These are phyloP conservation scores for Drosophila subobscura DNA, from an alignment of 1,140 invertebrate species.

Conservation along the genomic window DNA sequence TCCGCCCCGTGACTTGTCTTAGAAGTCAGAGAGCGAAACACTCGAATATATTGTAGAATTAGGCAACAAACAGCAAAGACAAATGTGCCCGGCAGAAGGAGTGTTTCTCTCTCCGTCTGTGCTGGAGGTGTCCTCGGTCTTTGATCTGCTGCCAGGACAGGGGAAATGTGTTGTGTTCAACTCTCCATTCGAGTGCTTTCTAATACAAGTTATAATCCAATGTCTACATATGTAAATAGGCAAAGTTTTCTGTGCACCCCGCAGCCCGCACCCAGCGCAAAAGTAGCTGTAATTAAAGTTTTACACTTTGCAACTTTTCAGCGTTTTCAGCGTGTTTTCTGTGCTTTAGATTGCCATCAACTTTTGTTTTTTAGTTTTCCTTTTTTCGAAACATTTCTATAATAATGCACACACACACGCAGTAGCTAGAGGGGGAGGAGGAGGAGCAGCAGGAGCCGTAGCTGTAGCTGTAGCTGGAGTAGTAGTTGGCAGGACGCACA, in stretches of 20 bases:
- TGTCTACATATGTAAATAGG: slow-evolving; percentile 79
- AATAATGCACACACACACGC: slow-evolving; percentile 56
- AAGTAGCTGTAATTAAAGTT: slow-evolving; percentile 74
- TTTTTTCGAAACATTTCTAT: slow-evolving; percentile 78
- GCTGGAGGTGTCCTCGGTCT: slow-evolving; percentile 2
- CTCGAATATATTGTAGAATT: too few species aligned
- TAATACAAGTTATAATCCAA: slow-evolving; percentile 76
- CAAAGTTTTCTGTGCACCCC: slow-evolving; percentile 51
- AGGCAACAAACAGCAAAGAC: neutral
- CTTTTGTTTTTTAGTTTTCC: slow-evolving; percentile 39
- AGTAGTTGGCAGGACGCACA: slow-evolving; percentile 30
- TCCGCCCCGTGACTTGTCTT: slow-evolving; percentile 7
- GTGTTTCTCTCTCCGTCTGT: too few species aligned
- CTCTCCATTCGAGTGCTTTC: slow-evolving; percentile 25
- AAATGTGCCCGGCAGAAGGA: too few species aligned
- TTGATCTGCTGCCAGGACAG: slow-evolving; percentile 18
- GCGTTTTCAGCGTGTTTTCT: slow-evolving; percentile 64
- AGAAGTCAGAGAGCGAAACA: slow-evolving; percentile 18
- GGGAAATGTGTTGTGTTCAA: neutral
- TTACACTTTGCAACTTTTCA: slow-evolving; percentile 74
- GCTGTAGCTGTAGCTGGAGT: neutral
- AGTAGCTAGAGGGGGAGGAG: neutral
- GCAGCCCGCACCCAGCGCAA: too few species aligned
- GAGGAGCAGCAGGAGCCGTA: too few species aligned
- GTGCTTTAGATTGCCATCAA: slow-evolving; percentile 76